phyloP scores from a whole-genome alignment of 2,797 vertebrate genomes.

The Anas flavirostris region DNA sequence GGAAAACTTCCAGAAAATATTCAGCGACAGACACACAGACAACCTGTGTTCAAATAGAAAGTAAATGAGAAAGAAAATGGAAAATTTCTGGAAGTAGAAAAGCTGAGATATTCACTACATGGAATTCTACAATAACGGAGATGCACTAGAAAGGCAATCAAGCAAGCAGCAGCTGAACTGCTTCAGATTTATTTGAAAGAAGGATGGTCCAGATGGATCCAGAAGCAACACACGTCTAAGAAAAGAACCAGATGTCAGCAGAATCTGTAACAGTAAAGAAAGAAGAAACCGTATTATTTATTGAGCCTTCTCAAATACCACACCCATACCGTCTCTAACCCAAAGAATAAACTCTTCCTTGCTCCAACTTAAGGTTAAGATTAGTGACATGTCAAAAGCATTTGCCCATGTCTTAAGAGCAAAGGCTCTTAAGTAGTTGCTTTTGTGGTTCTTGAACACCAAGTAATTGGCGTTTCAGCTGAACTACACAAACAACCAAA shows the following conservation, averaged over 20 bases:
- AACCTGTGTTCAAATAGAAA: neutral
- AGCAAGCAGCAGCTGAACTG: neutral
- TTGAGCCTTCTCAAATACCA: neutral
- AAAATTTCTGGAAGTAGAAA: neutral
- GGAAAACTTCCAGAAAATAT: neutral
- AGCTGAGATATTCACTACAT: neutral
- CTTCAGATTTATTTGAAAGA: neutral
- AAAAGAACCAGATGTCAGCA: neutral
- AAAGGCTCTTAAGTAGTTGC: neutral
- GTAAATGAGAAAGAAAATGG: neutral
- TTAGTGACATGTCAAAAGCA: neutral
- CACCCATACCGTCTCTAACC: neutral
- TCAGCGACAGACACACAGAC: neutral
- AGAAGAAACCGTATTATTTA: neutral
- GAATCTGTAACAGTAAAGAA: conserved; percentile 4
- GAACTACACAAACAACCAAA: neutral
- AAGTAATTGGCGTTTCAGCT: neutral
- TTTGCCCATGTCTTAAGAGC: neutral
- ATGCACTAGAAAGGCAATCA: neutral
- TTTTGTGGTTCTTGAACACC: neutral
- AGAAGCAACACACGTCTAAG: neutral
- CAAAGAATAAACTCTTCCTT: neutral
- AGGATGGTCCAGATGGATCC: neutral
- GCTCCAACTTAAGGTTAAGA: neutral
- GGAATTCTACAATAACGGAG: neutral